phyloP scores from a whole-genome alignment of 2,113 vertebrate genomes.

The Dissostichus mawsoni region DNA sequence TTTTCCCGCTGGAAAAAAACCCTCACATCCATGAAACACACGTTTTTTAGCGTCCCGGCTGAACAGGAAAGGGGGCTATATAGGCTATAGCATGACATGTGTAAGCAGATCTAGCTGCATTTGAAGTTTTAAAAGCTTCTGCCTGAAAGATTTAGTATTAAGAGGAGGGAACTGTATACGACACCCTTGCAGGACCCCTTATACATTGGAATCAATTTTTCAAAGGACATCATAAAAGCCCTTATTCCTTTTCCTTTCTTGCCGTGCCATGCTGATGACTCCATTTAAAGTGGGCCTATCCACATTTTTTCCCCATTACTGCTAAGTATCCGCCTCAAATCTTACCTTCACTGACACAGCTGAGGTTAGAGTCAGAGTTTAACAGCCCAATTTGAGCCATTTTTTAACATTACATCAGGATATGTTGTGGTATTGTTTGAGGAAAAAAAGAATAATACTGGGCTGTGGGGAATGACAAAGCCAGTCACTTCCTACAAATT shows the following conservation, averaged over 20 bases:
- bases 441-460: conserved; percentile 70
- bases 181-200: conserved; percentile 77
- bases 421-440: conserved; percentile 78
- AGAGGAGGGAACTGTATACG: conserved; percentile 73
- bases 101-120: conserved; percentile 84
- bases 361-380: conserved; percentile 57
- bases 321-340: conserved; percentile 58
- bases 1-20: conserved; percentile 72
- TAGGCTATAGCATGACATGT: conserved; percentile 80
- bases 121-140: conserved; percentile 89
- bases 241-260: conserved; percentile 50
- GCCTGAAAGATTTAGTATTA: conserved; percentile 84
- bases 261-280: conserved; percentile 73
- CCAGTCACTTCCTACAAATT: conserved; percentile 69
- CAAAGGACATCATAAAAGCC: conserved; percentile 85
- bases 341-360: conserved; percentile 57
- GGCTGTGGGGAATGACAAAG: conserved; percentile 74
- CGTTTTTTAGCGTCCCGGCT: conserved; percentile 52
- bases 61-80: conserved; percentile 76
- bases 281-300: conserved; percentile 72
- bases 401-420: conserved; percentile 74
- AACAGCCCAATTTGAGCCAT: conserved; percentile 76
- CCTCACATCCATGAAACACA: conserved; percentile 72
- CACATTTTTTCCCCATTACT: conserved; percentile 75
- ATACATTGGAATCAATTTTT: conserved; percentile 82